Conservation (phyloP, 2,797 vertebrate genomes). For the Eutrigla gurnardus region DNA sequence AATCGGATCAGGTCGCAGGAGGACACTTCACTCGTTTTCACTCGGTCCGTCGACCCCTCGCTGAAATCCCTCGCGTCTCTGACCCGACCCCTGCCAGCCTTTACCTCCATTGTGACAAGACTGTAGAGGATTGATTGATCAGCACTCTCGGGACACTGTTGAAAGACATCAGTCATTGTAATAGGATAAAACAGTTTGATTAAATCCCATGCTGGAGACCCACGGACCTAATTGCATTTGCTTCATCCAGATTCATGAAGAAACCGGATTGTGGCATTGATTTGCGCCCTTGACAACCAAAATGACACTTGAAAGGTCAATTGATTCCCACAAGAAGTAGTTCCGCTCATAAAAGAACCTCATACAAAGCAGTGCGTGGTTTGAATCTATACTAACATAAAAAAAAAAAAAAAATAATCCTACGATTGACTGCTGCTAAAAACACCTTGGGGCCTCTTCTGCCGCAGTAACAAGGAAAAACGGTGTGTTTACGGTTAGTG, state of each 20-base stretch:
- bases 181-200: conserved; percentile 52
- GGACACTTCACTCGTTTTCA: conserved; percentile 59
- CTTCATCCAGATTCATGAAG: conserved; percentile 50
- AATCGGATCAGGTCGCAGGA: conserved; percentile 70
- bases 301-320: conserved; percentile 71
- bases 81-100: conserved; percentile 21
- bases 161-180: conserved; percentile 52
- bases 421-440: conserved; percentile 32
- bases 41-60: not conserved
- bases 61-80: conserved; percentile 39
- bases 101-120: conserved; percentile 16
- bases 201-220: conserved; percentile 53
- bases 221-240: conserved; percentile 58
- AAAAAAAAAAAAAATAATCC: conserved; percentile 37
- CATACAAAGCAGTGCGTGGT: conserved; percentile 41
- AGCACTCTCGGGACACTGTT: conserved; percentile 29
- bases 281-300: conserved; percentile 61
- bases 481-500: conserved; percentile 47
- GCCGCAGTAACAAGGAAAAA: conserved; percentile 53
- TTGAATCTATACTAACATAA: conserved; percentile 56
- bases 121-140: conserved; percentile 59
- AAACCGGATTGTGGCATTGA: conserved; percentile 67
- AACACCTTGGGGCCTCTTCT: conserved; percentile 39
- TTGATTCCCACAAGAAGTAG: conserved; percentile 57
- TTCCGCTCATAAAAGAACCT: conserved; percentile 52